Conservation (phyloP, 2,888 invertebrate genomes). For the Andrena bucephala region DNA sequence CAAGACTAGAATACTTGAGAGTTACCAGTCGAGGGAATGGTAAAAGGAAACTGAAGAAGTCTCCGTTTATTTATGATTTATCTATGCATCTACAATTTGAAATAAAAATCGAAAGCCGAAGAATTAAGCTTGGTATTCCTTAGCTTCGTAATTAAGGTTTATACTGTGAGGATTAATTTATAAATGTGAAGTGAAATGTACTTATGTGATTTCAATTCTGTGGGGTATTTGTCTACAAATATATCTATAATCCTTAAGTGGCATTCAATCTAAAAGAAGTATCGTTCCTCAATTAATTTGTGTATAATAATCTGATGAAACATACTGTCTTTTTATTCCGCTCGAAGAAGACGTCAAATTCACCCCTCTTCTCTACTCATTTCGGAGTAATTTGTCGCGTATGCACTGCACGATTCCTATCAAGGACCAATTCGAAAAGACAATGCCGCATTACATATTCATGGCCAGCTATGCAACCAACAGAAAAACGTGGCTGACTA, state of each 20-base stretch:
- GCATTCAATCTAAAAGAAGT: background rate
- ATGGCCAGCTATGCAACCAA: slow-evolving; percentile 30
- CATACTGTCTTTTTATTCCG: background rate
- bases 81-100: no score
- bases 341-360: slow-evolving; percentile 3
- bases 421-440: slow-evolving; percentile 65
- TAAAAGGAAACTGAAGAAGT: no score
- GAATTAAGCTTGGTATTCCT: background rate
- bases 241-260: background rate
- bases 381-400: slow-evolving; percentile 49
- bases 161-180: background rate
- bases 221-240: background rate
- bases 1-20: background rate
- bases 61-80: no score
- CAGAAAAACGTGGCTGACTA: slow-evolving; percentile 35
- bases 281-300: no score
- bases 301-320: no score
- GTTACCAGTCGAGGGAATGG: background rate
- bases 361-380: slow-evolving; percentile 12
- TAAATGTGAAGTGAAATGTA: background rate
- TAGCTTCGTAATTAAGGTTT: background rate
- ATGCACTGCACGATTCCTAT: slow-evolving; percentile 48
- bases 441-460: slow-evolving; percentile 68
- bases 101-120: no score
- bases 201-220: background rate